Percentiles rank a stretch among this genome's conserved stretches.
These are phyloP conservation scores for Chouioia cunea DNA, from an alignment of 2,888 invertebrate genomes.

Conservation along the genomic window DNA sequence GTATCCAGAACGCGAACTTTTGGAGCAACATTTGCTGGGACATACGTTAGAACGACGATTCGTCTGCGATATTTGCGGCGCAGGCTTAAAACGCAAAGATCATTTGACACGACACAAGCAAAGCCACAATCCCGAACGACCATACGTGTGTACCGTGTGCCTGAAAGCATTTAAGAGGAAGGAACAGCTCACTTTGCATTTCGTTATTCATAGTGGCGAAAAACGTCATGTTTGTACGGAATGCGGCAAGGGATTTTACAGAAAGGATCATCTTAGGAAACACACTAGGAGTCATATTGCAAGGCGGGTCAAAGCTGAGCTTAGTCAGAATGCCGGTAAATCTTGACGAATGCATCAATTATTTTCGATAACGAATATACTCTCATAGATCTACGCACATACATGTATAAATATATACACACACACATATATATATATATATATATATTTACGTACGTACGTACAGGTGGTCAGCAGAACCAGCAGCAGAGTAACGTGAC, in stretches of 20 bases:
- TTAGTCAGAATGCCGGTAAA: slow-evolving; percentile 77
- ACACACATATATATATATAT: too few relatives aligned
- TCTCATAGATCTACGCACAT: too few relatives aligned
- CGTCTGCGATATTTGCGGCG: slow-evolving; percentile 91
- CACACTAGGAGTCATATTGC: slow-evolving; percentile 89
- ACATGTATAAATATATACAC: too few relatives aligned
- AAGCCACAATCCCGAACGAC: slow-evolving; percentile 89
- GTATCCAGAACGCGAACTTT: slow-evolving; percentile 84
- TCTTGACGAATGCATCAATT: background rate
- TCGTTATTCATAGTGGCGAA: slow-evolving; percentile 91
- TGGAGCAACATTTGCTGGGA: slow-evolving; percentile 88
- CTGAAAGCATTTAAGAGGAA: slow-evolving; percentile 90
- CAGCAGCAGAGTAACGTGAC: slow-evolving; percentile 65
- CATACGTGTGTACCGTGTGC: slow-evolving; percentile 89
- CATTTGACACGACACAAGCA: slow-evolving; percentile 89
- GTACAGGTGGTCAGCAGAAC: slow-evolving; percentile 62
- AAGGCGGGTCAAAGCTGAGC: slow-evolving; percentile 80
- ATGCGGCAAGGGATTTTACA: slow-evolving; percentile 91
- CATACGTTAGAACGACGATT: slow-evolving; percentile 88
- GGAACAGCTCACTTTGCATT: slow-evolving; percentile 89
- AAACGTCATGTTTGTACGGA: slow-evolving; percentile 89
- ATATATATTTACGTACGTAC: background rate
- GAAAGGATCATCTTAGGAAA: slow-evolving; percentile 88
- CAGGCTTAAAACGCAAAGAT: slow-evolving; percentile 88
- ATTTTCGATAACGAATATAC: too few relatives aligned